Base-by-base conservation (phyloP, 2,797 vertebrate species). In the Salarias fasciatus region DNA sequence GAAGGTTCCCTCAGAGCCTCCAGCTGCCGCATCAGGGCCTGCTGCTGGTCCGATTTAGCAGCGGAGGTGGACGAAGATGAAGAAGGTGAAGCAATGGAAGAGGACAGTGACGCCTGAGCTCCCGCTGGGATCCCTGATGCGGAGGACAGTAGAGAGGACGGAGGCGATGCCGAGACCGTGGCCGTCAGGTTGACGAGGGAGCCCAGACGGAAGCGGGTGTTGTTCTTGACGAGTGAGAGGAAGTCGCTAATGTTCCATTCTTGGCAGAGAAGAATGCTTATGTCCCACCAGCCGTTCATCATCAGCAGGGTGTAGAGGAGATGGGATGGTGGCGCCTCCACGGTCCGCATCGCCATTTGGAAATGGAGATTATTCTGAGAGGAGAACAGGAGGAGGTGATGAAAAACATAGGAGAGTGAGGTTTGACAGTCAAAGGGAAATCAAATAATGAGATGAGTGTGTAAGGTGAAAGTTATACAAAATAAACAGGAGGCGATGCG, bases 251-350 rank as follows among this genome's bases (percentile, higher is more conserved):
- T 86, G 77, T 98, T 95, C 94, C 94, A 95, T 67, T 97, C 94
- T 82, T 95, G 95, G 91, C 97, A 99, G 24, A 98, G 89, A 69
- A 99, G 84, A 58, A 98, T 86, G 80, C 95, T 98, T 89, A 98
- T 94, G 82, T 98, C 97, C 86, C 95, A 97, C 97, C 97, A 99
- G 87, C 93, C 96, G 85, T 98, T 98, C 93, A 97, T 95, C 9
- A 93, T 91, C 80, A 99, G 94, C 78, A 99, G 94, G 0, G 94
- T 94, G 85, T 95, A 93, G 85, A 98, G 95, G 65, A 99, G 92
- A 88, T 79, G 94, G 86, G 87, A 92, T 77, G 85, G 91, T 30
- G 61, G 95, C 86, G 83, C 93, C 61, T 86, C 86, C 45, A 77
- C 58, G 0, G 77, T 95, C 82, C 90, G 93, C 94, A 98, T 94